Conservation (phyloP, 30 jellyfish, hydroid and myxozoan genomes). For the Turritopsis rubra region DNA sequence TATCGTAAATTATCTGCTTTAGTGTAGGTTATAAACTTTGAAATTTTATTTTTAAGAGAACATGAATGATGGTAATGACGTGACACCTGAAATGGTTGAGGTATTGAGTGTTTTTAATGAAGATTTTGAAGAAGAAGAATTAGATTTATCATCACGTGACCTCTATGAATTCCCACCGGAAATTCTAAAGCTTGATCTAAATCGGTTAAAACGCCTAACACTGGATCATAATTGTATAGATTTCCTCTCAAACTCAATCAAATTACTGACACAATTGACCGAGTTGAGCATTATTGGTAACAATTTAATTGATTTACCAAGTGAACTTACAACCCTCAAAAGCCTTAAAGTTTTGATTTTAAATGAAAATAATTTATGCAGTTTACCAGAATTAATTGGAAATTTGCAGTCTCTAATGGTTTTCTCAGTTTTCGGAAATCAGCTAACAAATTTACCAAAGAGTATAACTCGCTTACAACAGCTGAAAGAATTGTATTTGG, state of each 20-base stretch:
- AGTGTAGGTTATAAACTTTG: no score
- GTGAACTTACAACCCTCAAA: conserved; percentile 28
- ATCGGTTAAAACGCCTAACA: conserved; percentile 2
- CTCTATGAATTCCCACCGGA: conserved; percentile 31
- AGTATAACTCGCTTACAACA: conserved; percentile 13
- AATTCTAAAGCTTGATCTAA: neutral
- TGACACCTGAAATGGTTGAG: neutral
- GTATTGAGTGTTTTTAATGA: conserved; percentile 4
- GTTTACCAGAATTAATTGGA: conserved; percentile 35
- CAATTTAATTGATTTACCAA: conserved; percentile 40
- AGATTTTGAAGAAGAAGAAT: conserved; percentile 22
- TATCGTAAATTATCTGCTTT: no score
- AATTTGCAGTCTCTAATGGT: conserved; percentile 23
- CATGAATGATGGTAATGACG: neutral
- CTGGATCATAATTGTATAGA: conserved; percentile 68
- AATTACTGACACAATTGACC: conserved; percentile 17
- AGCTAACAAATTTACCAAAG: conserved; percentile 21
- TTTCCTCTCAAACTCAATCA: conserved; percentile 43
- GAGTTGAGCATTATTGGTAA: conserved; percentile 60
- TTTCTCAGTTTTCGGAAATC: conserved; percentile 65
- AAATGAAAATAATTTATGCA: conserved; percentile 43
- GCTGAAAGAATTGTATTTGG: conserved; percentile 47
- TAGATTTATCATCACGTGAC: conserved; percentile 44
- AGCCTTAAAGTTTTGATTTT: conserved; percentile 37
- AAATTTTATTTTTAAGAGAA: neutral